Evolutionary conservation across 2,797 vertebrate species (phyloP).

Genomic region (Brachymystax lenok): DNA sequence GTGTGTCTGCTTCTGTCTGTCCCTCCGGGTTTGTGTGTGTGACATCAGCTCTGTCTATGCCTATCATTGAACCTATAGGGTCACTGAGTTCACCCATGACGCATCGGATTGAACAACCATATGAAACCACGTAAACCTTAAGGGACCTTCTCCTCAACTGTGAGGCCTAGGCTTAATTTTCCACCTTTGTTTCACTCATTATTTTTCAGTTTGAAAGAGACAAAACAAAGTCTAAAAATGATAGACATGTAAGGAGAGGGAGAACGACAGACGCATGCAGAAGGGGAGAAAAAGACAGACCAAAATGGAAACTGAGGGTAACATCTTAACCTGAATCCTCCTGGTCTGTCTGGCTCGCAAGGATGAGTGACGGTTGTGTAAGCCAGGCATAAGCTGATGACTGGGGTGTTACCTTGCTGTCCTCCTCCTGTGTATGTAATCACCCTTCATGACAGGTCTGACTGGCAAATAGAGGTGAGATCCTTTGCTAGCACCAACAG

Average conservation of each 20-base stretch:
- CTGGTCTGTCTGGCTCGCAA: neutral
- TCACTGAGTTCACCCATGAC: no score
- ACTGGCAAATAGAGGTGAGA: neutral
- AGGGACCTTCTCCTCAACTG: neutral
- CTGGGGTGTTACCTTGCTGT: conserved; percentile 5
- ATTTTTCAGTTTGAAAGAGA: neutral
- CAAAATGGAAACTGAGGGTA: neutral
- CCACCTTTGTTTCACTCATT: neutral
- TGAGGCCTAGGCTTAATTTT: neutral
- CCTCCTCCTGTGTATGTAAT: neutral
- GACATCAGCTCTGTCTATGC: neutral
- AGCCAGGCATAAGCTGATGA: neutral
- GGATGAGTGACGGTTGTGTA: neutral
- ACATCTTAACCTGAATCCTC: neutral
- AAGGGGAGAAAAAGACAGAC: neutral
- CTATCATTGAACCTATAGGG: neutral
- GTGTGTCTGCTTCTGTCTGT: neutral
- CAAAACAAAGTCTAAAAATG: neutral
- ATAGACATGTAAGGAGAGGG: neutral
- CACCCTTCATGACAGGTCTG: neutral
- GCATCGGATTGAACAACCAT: no score
- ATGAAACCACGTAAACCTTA: neutral
- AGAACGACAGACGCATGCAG: neutral
- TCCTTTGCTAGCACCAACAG: neutral
- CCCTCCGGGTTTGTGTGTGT: no score